Percentiles rank a stretch among this genome's conserved stretches.
Conservation (phyloP, 2,888 invertebrate genomes). For the Drosophila paramelanica region DNA sequence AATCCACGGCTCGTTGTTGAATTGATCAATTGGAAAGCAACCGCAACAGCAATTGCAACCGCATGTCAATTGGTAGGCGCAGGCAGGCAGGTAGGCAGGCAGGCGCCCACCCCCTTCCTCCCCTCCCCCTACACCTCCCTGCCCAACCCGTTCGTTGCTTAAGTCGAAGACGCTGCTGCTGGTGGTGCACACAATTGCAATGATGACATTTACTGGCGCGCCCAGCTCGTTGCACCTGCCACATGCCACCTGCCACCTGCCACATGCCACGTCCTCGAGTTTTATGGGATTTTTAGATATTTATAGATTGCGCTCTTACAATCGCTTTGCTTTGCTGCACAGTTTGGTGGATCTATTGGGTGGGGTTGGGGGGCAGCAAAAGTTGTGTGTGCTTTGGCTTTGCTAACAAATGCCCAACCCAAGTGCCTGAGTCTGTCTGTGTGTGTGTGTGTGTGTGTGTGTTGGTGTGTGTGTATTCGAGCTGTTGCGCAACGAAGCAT, state of each 20-base stretch:
- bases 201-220: slow-evolving; percentile 67
- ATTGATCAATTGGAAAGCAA: slow-evolving; percentile 68
- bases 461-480: slow-evolving; percentile 17
- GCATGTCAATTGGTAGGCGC: slow-evolving; percentile 62
- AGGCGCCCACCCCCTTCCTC: background rate
- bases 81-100: no score
- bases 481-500: slow-evolving; percentile 64
- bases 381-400: slow-evolving; percentile 41
- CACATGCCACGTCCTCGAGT: slow-evolving; percentile 59
- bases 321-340: slow-evolving; percentile 38
- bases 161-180: background rate
- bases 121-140: background rate
- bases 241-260: no score
- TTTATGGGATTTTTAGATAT: slow-evolving; percentile 77
- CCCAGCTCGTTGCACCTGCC: slow-evolving; percentile 43
- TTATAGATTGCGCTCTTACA: slow-evolving; percentile 72
- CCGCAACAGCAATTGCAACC: slow-evolving; percentile 47
- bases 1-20: slow-evolving; percentile 60
- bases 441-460: slow-evolving; percentile 2
- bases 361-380: slow-evolving; percentile 8
- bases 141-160: no score
- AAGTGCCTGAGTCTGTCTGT: slow-evolving; percentile 15
- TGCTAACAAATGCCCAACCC: slow-evolving; percentile 43
- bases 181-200: slow-evolving; percentile 34
- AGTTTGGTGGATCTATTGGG: slow-evolving; percentile 2